Base-by-base conservation (phyloP, 2,113 vertebrate species). In the Phyllostomus hastatus region DNA sequence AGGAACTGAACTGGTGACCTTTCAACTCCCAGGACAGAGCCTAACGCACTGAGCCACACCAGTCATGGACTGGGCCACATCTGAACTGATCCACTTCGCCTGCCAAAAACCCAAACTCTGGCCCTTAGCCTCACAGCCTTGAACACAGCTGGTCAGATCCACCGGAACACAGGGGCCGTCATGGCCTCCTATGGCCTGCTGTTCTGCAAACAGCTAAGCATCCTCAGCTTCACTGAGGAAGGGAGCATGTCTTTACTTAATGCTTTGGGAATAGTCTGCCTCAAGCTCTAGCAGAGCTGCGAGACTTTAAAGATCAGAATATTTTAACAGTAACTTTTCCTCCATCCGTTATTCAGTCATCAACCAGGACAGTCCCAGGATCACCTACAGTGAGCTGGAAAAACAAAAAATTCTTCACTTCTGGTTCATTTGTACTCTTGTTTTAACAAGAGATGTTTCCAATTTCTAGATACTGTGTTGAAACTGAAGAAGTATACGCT, bases 171-270 rank as follows among this genome's bases (percentile, higher is more conserved):
- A 92, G 75, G 20, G 79, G 90, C 59, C 52, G 72, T 24, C 72
- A 46, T 0, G 7, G 79, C 66, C 72, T 82, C 93, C 87, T 82
- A 67, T 86, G 70, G 59, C 52, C 59, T 85, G 61, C 72, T 66
- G 59, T 43, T 90, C 73, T 73, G 57, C 38, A 90, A 92, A 87
- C 59, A 90, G 81, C 86, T 75, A 57, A 92, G 76, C 38, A 88
- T 46, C 59, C 76, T 92, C 96, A 86, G 88, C 79, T 88, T 86
- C 87, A 50, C 28, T 91, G 75, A 89, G 89, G 80, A 64, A 86
- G 78, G 94, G 43, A 66, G 76, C 80, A 59, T 0, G 19, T 50
- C 90, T 91, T 91, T 70, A 66, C 64, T 93, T 70, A 85, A 79
- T 26, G 67, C 88, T 87, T 78, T 28, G 1, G 61, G 95, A 94